Conservation (phyloP, 1,140 invertebrate genomes). For the Cryptotermes secundus region DNA sequence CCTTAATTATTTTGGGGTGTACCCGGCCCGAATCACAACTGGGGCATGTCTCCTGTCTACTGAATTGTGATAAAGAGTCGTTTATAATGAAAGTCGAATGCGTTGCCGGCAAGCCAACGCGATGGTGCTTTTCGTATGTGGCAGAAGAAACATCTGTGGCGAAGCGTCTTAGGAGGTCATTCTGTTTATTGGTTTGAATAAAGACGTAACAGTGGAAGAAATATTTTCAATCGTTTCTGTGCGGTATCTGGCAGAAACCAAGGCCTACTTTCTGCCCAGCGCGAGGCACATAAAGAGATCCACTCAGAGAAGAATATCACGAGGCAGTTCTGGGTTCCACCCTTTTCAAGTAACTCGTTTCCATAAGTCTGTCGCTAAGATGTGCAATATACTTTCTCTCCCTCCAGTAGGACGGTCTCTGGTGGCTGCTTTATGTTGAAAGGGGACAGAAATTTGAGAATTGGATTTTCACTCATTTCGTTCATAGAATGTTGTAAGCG, state of each 20-base stretch:
- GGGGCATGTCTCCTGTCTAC: no score
- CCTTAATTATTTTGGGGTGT: no score
- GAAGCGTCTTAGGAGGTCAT: no score
- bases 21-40: no score
- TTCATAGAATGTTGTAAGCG: background rate
- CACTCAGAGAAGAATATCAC: background rate
- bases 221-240: background rate
- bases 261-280: background rate
- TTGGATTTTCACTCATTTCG: background rate
- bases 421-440: background rate
- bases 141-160: no score
- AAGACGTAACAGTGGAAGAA: background rate
- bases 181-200: no score
- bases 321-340: background rate
- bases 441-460: background rate
- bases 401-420: background rate
- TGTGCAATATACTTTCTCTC: background rate
- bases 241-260: background rate
- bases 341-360: background rate
- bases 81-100: no score
- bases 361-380: constrained; percentile 8
- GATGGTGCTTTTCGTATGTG: no score
- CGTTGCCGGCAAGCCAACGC: no score
- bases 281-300: background rate
- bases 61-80: no score